phyloP scores from a whole-genome alignment of 2,113 vertebrate genomes.

The Aldabrachelys gigantea region DNA sequence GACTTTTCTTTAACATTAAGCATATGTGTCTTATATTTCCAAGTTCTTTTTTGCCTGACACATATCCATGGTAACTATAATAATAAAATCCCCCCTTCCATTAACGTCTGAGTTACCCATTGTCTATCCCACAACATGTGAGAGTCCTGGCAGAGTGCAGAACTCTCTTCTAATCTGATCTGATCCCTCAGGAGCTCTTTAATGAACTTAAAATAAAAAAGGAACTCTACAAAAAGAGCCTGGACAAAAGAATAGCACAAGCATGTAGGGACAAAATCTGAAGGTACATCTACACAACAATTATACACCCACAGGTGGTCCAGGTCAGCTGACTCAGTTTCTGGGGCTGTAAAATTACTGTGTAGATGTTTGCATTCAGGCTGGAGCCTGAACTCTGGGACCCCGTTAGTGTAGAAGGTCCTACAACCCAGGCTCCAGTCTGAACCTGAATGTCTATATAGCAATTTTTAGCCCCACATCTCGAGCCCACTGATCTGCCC shows the following conservation, averaged over 20 bases:
- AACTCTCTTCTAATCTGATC: not conserved
- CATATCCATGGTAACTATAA: not conserved
- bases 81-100: not conserved
- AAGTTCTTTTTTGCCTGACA: not conserved
- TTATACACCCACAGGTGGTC: not conserved
- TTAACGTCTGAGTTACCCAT: not conserved
- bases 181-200: not conserved
- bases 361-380: not conserved
- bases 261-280: not conserved
- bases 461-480: too few relatives aligned
- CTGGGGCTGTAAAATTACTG: not conserved
- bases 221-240: not conserved
- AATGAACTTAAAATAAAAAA: not conserved
- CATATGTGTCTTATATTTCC: not conserved
- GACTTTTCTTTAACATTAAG: not conserved
- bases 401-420: not conserved
- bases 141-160: not conserved
- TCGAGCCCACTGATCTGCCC: too few relatives aligned
- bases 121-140: not conserved
- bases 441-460: too few relatives aligned
- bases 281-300: not conserved
- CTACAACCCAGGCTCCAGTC: not conserved
- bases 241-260: not conserved
- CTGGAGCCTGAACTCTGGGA: not conserved
- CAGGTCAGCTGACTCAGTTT: not conserved